Base-by-base conservation (phyloP, 2,113 vertebrate species). In the Ophthalmolycus amberensis region DNA sequence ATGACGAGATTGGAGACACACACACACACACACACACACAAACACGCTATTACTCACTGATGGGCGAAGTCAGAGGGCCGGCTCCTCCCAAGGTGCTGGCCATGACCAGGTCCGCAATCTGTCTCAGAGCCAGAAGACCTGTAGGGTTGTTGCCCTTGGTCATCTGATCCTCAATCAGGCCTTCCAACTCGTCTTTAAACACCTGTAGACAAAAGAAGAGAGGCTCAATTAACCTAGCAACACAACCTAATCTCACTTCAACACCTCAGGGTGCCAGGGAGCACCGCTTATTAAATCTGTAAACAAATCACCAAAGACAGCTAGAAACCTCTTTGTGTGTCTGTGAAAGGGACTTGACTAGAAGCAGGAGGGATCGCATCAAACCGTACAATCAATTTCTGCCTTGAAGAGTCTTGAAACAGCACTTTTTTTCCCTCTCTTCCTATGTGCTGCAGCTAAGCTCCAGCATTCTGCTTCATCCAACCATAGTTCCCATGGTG, bases 121-220 rank as follows among this genome's bases (percentile, higher is more conserved):
- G 98, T 71, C 97, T 96, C 79, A 99, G 94, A 0, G 97, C 97
- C 92, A 97, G 94, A 72, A 99, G 94, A 86, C 97, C 97, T 38
- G 96, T 94, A 44, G 97, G 96, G 90, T 95, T 97, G 95, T 97
- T 96, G 86, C 98, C 97, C 90, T 99, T 99, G 77, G 97, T 97
- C 95, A 96, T 94, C 94, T 99, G 97, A 89, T 99, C 98, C 91
- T 98, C 96, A 89, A 99, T 98, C 92, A 99, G 96, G 70, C 96
- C 96, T 93, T 99, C 97, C 92, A 99, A 84, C 91, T 99, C 98
- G 89, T 99, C 98, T 91, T 97, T 97, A 94, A 99, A 99, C 89
- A 97, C 96, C 98, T 99, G 93, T 1, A 90, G 62, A 88, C 44
- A 93, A 89, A 96, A 79, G 94, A 72, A 20, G 12, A 22, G 42